Evolutionary conservation across 2,113 vertebrate species (phyloP), one percentile per base, ranked within the genome.

Genomic region (Telmatochromis brichardi): DNA sequence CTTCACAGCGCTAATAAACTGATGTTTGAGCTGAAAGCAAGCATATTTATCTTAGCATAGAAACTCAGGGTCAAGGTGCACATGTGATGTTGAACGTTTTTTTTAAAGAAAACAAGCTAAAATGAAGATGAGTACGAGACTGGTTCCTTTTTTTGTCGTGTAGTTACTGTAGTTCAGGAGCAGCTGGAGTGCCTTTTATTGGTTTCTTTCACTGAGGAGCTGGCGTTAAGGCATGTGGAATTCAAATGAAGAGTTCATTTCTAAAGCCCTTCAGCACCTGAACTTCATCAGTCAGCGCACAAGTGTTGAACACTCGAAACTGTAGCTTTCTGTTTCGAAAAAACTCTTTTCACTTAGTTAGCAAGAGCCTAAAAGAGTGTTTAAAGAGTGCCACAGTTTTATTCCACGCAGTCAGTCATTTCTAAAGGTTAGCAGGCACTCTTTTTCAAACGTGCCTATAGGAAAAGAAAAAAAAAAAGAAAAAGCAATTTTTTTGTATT

Each of bases 191-290:
- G 55, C 9, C 45, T 79, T 90, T 91, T 83, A 84, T 85, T 83
- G 37, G 58, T 83, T 89, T 81, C 86, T 81, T 92, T 85, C 84
- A 82, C 47, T 2, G 12, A 54, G 6, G 78, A 50, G 15, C 31
- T 26, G 12, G 37, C 58, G 37, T 65, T 17, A 26, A 81, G 86
- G 37, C n/a, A 4, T 73, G 55, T 23, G 50, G 63, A 92, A 87
- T 86, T 88, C 15, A 90, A 85, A 88, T 85, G 76, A 90, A 83
- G 57, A 84, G 63, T 79, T 88, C 6, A 68, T 88, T 89, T 88
- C 45, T 35, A 84, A 68, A 87, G 84, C 83, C 80, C 73, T 80
- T 82, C 57, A 58, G 73, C 80, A 76, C 47, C 81, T 83, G 83
- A 89, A 81, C 78, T 60, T 85, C 84, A 83, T 87, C 84, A 86